These are phyloP conservation scores for Drosophila mauritiana DNA, from an alignment of 1,140 invertebrate genomes.

Conservation along the genomic window DNA sequence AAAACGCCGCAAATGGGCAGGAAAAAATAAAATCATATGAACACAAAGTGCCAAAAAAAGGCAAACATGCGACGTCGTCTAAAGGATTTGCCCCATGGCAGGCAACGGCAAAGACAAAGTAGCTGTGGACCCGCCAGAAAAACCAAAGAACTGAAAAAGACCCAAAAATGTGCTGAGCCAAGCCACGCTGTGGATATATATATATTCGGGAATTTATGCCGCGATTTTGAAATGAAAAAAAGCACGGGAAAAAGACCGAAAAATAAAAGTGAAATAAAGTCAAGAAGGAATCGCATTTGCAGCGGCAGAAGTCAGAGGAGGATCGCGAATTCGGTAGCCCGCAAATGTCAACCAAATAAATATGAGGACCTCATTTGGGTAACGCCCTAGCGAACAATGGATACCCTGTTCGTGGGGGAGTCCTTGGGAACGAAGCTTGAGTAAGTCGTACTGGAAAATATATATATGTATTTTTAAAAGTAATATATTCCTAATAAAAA, in stretches of 20 bases:
- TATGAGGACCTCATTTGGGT: constrained; percentile 14
- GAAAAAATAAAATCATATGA: constrained; percentile 72
- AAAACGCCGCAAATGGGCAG: constrained; percentile 79
- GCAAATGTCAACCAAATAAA: constrained; percentile 47
- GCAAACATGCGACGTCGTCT: constrained; percentile 75
- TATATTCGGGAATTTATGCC: constrained; percentile 69
- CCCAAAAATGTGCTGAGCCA: constrained; percentile 48
- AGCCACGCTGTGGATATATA: constrained; percentile 41
- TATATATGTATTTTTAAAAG: no score
- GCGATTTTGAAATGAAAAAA: constrained; percentile 57
- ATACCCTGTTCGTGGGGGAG: not conserved
- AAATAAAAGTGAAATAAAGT: constrained; percentile 63
- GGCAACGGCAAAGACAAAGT: constrained; percentile 74
- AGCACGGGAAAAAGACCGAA: constrained; percentile 29
- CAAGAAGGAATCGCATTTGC: constrained; percentile 22
- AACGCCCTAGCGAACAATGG: not conserved
- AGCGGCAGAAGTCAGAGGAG: constrained; percentile 41
- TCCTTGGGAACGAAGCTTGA: not conserved
- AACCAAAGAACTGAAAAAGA: constrained; percentile 16
- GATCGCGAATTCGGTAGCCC: constrained; percentile 52
- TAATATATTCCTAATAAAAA: no score
- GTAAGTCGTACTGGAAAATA: not conserved
- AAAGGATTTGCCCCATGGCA: constrained; percentile 75
- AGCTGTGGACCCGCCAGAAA: constrained; percentile 40
- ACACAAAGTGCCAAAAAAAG: constrained; percentile 66